These are phyloP conservation scores for Oreortyx pictus DNA, from an alignment of 2,797 vertebrate species.

Conservation along the genomic window DNA sequence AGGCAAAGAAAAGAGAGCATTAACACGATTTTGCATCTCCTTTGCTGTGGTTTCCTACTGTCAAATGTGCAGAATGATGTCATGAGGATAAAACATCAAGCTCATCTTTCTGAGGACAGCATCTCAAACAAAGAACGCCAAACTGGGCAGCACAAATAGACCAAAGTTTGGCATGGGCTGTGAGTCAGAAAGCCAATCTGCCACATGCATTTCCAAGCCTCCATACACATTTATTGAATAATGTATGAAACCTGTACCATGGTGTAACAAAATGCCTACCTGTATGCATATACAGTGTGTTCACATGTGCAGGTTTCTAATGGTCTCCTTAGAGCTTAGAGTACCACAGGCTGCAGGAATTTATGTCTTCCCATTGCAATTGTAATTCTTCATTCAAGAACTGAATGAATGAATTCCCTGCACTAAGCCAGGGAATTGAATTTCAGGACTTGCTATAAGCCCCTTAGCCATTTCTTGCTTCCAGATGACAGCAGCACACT, in stretches of 20 bases:
- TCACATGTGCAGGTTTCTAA: fast-evolving
- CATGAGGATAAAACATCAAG: background rate
- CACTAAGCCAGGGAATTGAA: background rate
- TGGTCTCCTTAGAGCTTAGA: background rate
- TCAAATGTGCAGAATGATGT: background rate
- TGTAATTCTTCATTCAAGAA: background rate
- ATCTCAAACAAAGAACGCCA: background rate
- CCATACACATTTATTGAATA: fast-evolving
- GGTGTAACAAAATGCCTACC: background rate
- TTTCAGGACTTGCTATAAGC: background rate
- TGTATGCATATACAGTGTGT: fast-evolving
- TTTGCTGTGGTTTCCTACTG: background rate
- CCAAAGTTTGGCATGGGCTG: fast-evolving
- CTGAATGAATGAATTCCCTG: background rate
- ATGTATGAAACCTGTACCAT: fast-evolving
- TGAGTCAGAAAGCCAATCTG: background rate
- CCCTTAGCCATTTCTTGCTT: background rate
- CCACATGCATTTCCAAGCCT: fast-evolving
- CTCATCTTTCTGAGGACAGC: background rate
- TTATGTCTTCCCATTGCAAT: background rate
- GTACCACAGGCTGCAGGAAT: background rate
- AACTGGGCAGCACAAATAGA: background rate
- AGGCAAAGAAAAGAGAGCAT: background rate
- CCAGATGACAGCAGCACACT: background rate
- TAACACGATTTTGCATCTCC: background rate